These are phyloP conservation scores for Protodeltote pygarga DNA, from an alignment of 2,888 invertebrate species.

Conservation along the genomic window DNA sequence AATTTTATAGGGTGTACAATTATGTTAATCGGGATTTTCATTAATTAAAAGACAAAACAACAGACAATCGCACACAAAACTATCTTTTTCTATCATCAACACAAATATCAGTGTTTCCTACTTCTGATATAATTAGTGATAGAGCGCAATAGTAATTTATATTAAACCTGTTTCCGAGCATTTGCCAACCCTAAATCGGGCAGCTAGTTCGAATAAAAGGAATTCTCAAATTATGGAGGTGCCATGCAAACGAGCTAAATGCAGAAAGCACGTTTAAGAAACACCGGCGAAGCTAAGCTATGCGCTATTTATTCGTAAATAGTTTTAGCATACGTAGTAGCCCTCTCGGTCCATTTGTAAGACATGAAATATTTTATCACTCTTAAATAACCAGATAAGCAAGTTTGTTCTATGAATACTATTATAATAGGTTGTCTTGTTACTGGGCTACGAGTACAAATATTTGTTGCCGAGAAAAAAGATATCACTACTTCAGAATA, in stretches of 20 bases:
- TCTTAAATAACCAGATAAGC: slow-evolving; percentile 23
- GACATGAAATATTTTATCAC: slow-evolving; percentile 31
- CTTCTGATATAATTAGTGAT: too few species aligned
- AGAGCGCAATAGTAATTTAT: not conserved
- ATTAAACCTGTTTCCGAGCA: not conserved
- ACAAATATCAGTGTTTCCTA: not conserved
- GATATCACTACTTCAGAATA: slow-evolving; percentile 31
- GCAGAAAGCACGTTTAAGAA: slow-evolving; percentile 49
- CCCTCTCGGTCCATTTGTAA: slow-evolving; percentile 28
- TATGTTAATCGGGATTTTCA: too few species aligned
- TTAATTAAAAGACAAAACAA: too few species aligned
- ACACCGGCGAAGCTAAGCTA: slow-evolving; percentile 37
- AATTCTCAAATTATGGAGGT: slow-evolving; percentile 53
- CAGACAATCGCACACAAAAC: too few species aligned
- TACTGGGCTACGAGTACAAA: slow-evolving; percentile 42
- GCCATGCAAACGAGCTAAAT: slow-evolving; percentile 54
- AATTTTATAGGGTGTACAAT: too few species aligned
- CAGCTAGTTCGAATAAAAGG: slow-evolving; percentile 45
- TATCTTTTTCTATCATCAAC: too few species aligned
- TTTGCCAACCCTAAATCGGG: slow-evolving; percentile 35
- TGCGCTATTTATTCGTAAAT: slow-evolving; percentile 46
- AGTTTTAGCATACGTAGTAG: slow-evolving; percentile 25
- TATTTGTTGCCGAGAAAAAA: slow-evolving; percentile 26
- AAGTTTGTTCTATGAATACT: slow-evolving; percentile 41
- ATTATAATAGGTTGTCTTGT: slow-evolving; percentile 40